phyloP scores from a whole-genome alignment of 2,113 vertebrate species.

The Phylloscopus trochiloides region DNA sequence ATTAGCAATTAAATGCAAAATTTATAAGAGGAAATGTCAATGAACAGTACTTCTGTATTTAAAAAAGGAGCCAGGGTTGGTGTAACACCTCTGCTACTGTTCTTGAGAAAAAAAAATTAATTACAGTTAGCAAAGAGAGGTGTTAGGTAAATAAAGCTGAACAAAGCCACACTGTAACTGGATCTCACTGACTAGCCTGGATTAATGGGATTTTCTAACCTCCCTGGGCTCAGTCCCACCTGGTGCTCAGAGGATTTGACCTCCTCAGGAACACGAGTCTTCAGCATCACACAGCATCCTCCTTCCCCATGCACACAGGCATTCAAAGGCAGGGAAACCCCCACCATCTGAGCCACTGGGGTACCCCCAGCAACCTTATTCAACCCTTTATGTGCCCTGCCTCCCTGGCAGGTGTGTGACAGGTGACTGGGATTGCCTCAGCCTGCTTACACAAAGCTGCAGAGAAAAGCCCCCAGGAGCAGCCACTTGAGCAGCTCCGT shows the following conservation, averaged over 20 bases:
- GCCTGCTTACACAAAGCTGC: constrained; percentile 11
- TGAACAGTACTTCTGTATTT: not conserved
- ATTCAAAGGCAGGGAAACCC: not conserved
- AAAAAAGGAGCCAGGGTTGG: not conserved
- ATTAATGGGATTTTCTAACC: not conserved
- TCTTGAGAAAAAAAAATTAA: not conserved
- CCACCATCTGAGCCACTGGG: not conserved
- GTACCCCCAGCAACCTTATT: not conserved
- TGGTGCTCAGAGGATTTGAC: not conserved
- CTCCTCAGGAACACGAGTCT: not conserved
- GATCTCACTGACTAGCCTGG: not conserved
- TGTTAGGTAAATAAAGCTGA: not conserved
- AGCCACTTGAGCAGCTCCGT: not conserved
- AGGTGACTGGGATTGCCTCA: not conserved
- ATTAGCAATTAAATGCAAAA: not conserved
- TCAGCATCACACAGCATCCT: not conserved
- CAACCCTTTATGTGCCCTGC: not conserved
- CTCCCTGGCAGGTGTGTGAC: not conserved
- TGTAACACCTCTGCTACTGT: not conserved
- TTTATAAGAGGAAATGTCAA: not conserved
- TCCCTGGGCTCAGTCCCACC: not conserved
- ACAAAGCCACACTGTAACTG: not conserved
- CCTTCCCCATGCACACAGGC: not conserved
- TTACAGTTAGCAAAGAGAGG: not conserved
- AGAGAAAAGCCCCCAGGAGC: not conserved